phyloP scores from a whole-genome alignment of 2,888 invertebrate genomes.

The Mactromeris polynyma region DNA sequence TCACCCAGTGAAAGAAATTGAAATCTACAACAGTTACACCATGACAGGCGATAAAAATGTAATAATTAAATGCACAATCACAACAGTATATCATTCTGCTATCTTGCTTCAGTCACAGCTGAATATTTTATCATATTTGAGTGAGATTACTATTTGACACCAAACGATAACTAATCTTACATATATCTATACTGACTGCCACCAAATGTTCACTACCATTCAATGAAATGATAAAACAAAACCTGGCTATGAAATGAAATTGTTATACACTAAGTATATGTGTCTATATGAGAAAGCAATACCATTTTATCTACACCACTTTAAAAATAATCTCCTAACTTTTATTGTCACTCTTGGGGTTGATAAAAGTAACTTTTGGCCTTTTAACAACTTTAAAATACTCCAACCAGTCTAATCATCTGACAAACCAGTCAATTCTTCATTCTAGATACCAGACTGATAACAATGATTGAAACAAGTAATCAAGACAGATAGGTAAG shows the following conservation, averaged over 20 bases:
- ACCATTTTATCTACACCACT: conserved; percentile 23
- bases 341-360: conserved; percentile 32
- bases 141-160: conserved; percentile 16
- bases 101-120: conserved; percentile 12
- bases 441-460: neutral
- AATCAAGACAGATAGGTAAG: neutral
- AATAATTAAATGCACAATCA: conserved; percentile 12
- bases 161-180: neutral
- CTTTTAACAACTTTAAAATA: conserved; percentile 27
- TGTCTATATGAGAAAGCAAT: neutral
- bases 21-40: neutral
- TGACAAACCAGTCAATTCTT: conserved; percentile 20
- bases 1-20: neutral
- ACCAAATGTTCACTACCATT: neutral
- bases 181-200: neutral
- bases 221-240: conserved; percentile 1
- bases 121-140: conserved; percentile 6
- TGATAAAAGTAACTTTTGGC: conserved; percentile 38
- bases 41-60: conserved; percentile 1
- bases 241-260: neutral
- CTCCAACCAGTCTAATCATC: conserved; percentile 12
- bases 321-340: conserved; percentile 34
- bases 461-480: conserved; percentile 8
- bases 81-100: neutral
- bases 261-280: neutral